A percentile compares a stretch with the other conserved stretches of the same genome.
Evolutionary conservation across 2,113 vertebrate genomes (phyloP).

Genomic region (Chionis minor): DNA sequence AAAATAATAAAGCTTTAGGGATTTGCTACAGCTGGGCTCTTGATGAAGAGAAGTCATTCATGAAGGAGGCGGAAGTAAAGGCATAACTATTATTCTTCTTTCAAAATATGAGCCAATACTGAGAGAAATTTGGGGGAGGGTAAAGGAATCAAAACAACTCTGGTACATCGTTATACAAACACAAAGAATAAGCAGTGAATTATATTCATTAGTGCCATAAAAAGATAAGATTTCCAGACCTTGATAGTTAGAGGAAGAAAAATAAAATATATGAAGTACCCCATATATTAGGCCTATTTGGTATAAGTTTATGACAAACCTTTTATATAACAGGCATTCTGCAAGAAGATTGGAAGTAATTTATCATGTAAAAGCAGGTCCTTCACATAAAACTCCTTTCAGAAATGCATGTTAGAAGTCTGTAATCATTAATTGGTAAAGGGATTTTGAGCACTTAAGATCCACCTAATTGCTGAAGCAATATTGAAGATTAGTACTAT

Average conservation of each 20-base stretch:
- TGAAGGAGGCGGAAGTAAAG: background rate
- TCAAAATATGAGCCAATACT: background rate
- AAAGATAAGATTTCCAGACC: background rate
- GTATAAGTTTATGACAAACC: background rate
- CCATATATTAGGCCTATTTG: background rate
- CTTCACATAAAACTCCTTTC: background rate
- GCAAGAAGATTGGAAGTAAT: background rate
- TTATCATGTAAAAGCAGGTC: background rate
- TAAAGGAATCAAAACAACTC: background rate
- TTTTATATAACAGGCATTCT: background rate
- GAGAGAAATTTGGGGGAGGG: background rate
- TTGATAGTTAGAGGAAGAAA: background rate
- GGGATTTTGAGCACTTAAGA: constrained; percentile 3
- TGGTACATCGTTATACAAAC: background rate
- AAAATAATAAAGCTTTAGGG: background rate
- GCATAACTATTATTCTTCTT: background rate
- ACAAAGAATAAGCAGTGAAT: background rate
- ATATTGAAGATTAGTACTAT: background rate
- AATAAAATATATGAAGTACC: too few species aligned
- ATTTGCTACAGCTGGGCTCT: background rate
- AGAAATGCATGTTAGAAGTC: background rate
- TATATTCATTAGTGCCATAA: background rate
- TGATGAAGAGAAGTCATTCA: background rate
- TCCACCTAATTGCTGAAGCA: background rate
- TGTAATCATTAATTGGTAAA: background rate